Conservation (phyloP, 2,888 invertebrate species). For the Drosophila quinaria region DNA sequence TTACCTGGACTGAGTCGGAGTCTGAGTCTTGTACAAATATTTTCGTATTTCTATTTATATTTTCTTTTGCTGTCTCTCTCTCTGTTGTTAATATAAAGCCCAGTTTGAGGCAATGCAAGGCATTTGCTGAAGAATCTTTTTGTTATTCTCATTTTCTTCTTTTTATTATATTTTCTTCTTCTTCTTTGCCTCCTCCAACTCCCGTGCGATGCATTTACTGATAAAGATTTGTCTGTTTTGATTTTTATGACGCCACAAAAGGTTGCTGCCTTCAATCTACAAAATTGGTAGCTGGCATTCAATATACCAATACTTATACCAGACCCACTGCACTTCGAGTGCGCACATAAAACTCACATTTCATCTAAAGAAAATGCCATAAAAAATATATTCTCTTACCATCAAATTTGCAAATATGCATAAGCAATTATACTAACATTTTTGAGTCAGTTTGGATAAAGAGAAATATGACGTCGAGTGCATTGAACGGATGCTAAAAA, state of each 20-base stretch:
- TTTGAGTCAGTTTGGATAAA: conserved; percentile 28
- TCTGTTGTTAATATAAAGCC: conserved; percentile 32
- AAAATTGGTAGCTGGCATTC: conserved; percentile 51
- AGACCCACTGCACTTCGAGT: conserved; percentile 34
- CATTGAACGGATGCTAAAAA: conserved; percentile 19
- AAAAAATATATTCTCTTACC: conserved; percentile 47
- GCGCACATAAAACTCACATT: conserved; percentile 59
- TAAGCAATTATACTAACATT: conserved; percentile 55
- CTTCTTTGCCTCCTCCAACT: conserved; percentile 6
- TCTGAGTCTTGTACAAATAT: conserved; percentile 15
- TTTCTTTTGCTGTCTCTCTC: conserved; percentile 24
- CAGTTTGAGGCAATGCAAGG: conserved; percentile 27
- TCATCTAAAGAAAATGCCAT: conserved; percentile 60
- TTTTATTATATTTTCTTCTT: background rate
- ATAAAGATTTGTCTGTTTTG: conserved; percentile 77
- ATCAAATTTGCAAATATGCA: conserved; percentile 58
- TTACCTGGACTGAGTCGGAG: conserved; percentile 41
- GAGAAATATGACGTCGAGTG: conserved; percentile 18
- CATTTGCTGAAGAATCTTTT: conserved; percentile 31
- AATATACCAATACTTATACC: background rate
- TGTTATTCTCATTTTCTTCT: conserved; percentile 18
- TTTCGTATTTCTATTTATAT: conserved; percentile 18
- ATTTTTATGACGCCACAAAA: conserved; percentile 78
- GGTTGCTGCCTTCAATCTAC: conserved; percentile 49
- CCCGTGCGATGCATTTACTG: conserved; percentile 63